Conservation (phyloP, 2,797 vertebrate species). For the Micropoecilia bifurca region DNA sequence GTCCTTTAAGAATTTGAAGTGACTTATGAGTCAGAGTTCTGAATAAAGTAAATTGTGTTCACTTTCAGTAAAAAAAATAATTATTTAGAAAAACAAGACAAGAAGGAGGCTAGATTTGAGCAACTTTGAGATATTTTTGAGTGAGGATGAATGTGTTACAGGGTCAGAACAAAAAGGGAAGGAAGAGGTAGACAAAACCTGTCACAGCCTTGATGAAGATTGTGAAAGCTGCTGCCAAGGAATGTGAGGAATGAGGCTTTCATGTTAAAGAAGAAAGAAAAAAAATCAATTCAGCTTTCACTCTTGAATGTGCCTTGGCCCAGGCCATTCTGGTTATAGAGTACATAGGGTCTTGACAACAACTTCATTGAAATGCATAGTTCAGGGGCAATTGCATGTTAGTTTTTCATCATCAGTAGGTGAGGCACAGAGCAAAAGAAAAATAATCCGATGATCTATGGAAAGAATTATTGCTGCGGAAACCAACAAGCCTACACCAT, state of each 20-base stretch:
- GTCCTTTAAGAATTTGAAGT: background rate
- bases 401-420: constrained; percentile 78
- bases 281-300: constrained; percentile 67
- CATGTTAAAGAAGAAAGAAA: constrained; percentile 29
- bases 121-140: constrained; percentile 20
- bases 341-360: constrained; percentile 72
- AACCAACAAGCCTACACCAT: constrained; percentile 46
- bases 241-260: constrained; percentile 56
- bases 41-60: background rate
- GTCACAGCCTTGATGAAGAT: constrained; percentile 48
- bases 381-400: constrained; percentile 64
- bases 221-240: constrained; percentile 45
- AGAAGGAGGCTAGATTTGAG: background rate
- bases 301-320: constrained; percentile 56
- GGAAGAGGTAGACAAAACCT: constrained; percentile 49
- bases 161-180: constrained; percentile 65
- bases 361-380: constrained; percentile 83
- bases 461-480: constrained; percentile 63
- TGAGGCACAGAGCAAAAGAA: constrained; percentile 70
- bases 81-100: background rate
- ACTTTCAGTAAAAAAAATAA: background rate
- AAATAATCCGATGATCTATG: constrained; percentile 78
- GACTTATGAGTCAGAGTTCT: background rate
- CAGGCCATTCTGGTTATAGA: constrained; percentile 65
- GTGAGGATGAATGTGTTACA: constrained; percentile 25